These are phyloP conservation scores for Leptestheria dahalacensis DNA, from an alignment of 1,140 invertebrate species.

Conservation along the genomic window DNA sequence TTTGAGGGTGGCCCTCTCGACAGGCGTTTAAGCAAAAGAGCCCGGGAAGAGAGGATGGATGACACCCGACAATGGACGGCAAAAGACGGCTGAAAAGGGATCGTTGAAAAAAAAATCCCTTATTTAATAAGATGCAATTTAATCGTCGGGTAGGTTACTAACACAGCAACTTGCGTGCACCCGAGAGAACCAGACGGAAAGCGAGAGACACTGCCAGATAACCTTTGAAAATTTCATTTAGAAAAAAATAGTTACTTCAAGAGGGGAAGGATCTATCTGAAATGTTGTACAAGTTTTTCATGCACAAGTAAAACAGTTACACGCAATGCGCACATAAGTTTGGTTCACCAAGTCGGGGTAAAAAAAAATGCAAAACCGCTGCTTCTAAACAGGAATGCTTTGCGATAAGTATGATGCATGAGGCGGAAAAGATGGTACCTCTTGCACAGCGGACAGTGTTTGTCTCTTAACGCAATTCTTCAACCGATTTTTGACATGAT, in stretches of 20 bases:
- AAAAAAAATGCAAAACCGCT: not conserved
- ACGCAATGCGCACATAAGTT: not conserved
- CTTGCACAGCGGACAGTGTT: not conserved
- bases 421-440: not conserved
- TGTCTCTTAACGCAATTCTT: no score
- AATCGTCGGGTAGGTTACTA: not conserved
- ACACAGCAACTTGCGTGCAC: not conserved
- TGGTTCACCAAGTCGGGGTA: not conserved
- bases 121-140: not conserved
- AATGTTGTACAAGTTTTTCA: no score
- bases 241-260: no score
- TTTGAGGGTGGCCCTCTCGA: not conserved
- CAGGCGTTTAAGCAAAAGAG: not conserved
- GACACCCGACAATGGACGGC: not conserved
- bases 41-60: not conserved
- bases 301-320: not conserved
- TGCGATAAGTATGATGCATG: not conserved
- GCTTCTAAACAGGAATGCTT: not conserved
- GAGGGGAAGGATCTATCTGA: no score
- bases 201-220: no score
- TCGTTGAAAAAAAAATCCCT: not conserved
- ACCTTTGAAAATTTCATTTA: no score
- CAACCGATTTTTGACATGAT: no score
- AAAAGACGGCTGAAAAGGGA: not conserved
- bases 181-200: not conserved